Conservation (phyloP, 2,888 invertebrate species). For the Rhogogaster chlorosoma region DNA sequence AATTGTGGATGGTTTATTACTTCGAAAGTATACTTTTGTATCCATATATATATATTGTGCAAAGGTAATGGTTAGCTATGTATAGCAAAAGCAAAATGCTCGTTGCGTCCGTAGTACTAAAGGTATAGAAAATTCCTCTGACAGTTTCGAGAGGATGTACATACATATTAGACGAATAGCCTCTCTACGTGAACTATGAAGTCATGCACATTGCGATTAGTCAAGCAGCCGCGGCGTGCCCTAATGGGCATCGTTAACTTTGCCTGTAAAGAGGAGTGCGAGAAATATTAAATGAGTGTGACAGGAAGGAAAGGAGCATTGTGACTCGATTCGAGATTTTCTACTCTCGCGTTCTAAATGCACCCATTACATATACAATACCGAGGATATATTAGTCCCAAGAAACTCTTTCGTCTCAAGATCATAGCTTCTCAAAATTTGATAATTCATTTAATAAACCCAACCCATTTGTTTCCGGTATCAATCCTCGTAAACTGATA, state of each 20-base stretch:
- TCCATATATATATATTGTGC: not conserved
- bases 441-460: not conserved
- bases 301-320: not conserved
- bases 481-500: constrained; percentile 10
- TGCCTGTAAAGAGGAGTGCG: constrained; percentile 32
- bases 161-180: constrained; percentile 70
- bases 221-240: constrained; percentile 70
- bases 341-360: not conserved
- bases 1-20: not conserved
- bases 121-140: constrained; percentile 60
- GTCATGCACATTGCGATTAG: constrained; percentile 74
- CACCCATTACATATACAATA: not conserved
- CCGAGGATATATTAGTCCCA: not conserved
- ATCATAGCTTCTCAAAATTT: not conserved
- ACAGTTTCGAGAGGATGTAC: constrained; percentile 74
- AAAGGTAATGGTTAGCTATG: not conserved
- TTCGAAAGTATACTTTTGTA: not conserved
- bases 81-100: not conserved
- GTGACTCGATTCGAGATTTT: not conserved
- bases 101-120: not conserved
- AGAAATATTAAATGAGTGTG: not conserved
- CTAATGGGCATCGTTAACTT: constrained; percentile 75
- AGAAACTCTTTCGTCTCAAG: not conserved
- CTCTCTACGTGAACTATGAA: constrained; percentile 75
- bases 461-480: not conserved